These are phyloP conservation scores for Parnassius glacialis DNA, from an alignment of 2,888 invertebrate species.

Conservation along the genomic window DNA sequence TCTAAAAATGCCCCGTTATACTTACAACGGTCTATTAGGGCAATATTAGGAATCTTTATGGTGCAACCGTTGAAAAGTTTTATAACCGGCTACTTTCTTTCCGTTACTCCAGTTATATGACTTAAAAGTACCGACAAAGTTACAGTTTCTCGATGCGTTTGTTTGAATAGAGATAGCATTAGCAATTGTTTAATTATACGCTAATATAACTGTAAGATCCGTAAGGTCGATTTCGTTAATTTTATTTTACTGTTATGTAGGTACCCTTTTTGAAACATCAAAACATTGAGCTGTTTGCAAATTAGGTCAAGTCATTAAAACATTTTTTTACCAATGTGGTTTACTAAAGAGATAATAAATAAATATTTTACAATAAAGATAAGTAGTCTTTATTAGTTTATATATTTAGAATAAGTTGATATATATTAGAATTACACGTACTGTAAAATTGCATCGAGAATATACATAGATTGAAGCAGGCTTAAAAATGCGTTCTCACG, in stretches of 20 bases:
- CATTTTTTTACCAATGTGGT: too few relatives aligned
- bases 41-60: conserved; percentile 36
- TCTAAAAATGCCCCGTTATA: conserved; percentile 29
- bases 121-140: conserved; percentile 60
- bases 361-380: too few relatives aligned
- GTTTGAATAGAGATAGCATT: conserved; percentile 25
- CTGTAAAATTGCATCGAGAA: too few relatives aligned
- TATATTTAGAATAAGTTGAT: too few relatives aligned
- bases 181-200: conserved; percentile 5
- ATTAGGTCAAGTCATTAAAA: too few relatives aligned
- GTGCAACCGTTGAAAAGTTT: conserved; percentile 38
- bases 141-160: conserved; percentile 40
- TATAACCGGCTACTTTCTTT: conserved; percentile 45
- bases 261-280: too few relatives aligned
- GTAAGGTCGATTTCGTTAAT: conserved; percentile 18
- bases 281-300: too few relatives aligned
- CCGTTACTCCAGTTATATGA: conserved; percentile 54
- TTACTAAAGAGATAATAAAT: too few relatives aligned
- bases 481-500: too few relatives aligned
- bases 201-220: conserved; percentile 1
- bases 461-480: too few relatives aligned
- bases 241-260: neutral
- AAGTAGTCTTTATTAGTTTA: too few relatives aligned
- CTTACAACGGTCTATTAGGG: conserved; percentile 30
- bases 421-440: too few relatives aligned